Evolutionary conservation across 2,113 vertebrate genomes (phyloP).

Genomic region (Diphyllodes magnificus): DNA sequence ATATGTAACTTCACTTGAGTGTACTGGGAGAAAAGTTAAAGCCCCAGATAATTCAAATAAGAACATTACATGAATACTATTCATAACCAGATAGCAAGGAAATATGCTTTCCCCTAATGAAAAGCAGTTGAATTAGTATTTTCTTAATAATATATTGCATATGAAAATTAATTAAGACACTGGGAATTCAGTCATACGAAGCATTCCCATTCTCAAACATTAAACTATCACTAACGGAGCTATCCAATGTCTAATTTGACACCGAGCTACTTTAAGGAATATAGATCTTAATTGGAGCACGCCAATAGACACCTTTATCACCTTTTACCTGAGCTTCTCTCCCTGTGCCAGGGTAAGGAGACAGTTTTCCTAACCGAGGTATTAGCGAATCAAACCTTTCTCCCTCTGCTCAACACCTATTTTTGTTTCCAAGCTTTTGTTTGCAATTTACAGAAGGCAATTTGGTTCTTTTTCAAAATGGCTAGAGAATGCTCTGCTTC

Average conservation of each 20-base stretch:
- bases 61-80: neutral
- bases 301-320: neutral
- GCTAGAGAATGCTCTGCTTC: neutral
- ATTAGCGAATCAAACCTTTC: neutral
- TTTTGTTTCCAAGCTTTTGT: neutral
- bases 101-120: neutral
- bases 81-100: neutral
- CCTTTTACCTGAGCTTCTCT: neutral
- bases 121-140: neutral
- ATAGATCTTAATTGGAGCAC: neutral
- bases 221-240: neutral
- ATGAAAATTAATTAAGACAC: neutral
- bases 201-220: neutral
- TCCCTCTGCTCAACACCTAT: neutral
- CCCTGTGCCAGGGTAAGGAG: neutral
- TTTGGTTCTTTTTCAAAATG: neutral
- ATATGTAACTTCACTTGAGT: neutral
- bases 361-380: neutral
- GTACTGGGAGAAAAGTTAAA: neutral
- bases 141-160: neutral
- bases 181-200: neutral
- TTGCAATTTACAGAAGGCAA: neutral
- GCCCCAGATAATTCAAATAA: neutral
- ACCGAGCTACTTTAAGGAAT: neutral
- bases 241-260: neutral